Percentiles rank a stretch among this genome's conserved stretches.
Evolutionary conservation across 2,888 invertebrate genomes (phyloP).

Genomic region (Tetramorium bicarinatum): DNA sequence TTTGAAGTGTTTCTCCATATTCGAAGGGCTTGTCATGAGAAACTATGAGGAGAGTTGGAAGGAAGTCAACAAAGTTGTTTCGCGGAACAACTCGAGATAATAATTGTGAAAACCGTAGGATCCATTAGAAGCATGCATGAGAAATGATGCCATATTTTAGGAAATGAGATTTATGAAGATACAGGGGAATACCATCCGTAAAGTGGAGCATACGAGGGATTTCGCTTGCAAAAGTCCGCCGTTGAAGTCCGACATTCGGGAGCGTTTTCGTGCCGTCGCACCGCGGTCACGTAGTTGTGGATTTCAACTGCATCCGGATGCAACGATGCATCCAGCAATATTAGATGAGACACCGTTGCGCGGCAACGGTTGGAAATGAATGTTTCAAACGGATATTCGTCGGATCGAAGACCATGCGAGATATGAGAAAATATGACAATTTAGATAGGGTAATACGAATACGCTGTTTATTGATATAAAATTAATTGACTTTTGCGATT

Average conservation of each 20-base stretch:
- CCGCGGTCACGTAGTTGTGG: constrained; percentile 53
- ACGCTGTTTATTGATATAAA: neutral
- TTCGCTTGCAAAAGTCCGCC: constrained; percentile 20
- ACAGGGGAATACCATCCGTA: constrained; percentile 11
- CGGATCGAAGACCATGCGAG: neutral
- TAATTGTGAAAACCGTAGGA: neutral
- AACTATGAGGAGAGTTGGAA: neutral
- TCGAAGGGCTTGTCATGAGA: neutral
- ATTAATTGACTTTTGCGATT: neutral
- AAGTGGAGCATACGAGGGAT: constrained; percentile 9
- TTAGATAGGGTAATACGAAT: neutral
- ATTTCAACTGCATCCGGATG: constrained; percentile 55
- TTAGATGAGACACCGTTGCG: constrained; percentile 21
- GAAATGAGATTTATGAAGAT: constrained; percentile 40
- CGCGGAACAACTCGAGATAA: neutral
- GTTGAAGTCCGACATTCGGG: neutral
- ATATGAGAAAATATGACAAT: constrained; percentile 3
- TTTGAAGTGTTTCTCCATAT: neutral
- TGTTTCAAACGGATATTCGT: constrained; percentile 28
- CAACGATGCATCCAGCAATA: constrained; percentile 27
- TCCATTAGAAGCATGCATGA: neutral
- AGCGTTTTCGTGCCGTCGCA: constrained; percentile 44
- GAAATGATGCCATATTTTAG: neutral
- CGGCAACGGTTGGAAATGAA: constrained; percentile 45
- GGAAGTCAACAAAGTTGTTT: neutral